Evolutionary conservation across 2,888 invertebrate genomes (phyloP), one percentile per base, ranked within the genome.

Genomic region (Chrysolina haemoptera): DNA sequence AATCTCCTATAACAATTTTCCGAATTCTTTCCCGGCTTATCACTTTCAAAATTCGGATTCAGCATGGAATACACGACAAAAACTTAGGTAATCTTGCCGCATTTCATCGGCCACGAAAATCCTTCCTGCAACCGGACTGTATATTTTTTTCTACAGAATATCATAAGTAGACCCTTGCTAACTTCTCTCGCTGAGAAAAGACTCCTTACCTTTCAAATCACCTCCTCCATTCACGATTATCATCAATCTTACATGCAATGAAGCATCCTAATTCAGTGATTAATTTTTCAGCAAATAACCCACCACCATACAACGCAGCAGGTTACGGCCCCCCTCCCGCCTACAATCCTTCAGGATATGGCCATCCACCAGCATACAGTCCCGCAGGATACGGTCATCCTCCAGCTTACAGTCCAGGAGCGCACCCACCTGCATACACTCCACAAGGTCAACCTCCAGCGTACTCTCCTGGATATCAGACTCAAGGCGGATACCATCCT

Each of bases 281-380:
- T 46, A 4, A 16, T 50, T 50, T 50, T 18, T n/a, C 59, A 59
- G 59, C 59, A 53, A 63, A 74, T 10, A 71, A 76, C 53, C 81
- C 80, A 18, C 82, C 81, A 62, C 76, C 81, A 0, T 81, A 82
- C 62, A 78, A 76, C 50, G 73, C 76, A 11, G 78, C 78, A 62
- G 77, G 76, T 14, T 77, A 79, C 27, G 76, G 73, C 41, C 63
- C 65, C 11, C 80, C 78, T 59, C 78, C 79, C 48, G 77, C 79
- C 8, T 78, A 80, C 68, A 81, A 80, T 65, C 78, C 81, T 59
- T 78, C 82, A 62, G 81, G 82, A 11, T 79, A 81, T 40, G 81
- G 79, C 10, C 76, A 76, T n/a, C 81, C 81, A 14, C 82, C 81
- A 65, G 78, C 73, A 1, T 78, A 80, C 64, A 76, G 71, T 46